Conservation (phyloP, 2,113 vertebrate species). For the Fulmarus glacialis region DNA sequence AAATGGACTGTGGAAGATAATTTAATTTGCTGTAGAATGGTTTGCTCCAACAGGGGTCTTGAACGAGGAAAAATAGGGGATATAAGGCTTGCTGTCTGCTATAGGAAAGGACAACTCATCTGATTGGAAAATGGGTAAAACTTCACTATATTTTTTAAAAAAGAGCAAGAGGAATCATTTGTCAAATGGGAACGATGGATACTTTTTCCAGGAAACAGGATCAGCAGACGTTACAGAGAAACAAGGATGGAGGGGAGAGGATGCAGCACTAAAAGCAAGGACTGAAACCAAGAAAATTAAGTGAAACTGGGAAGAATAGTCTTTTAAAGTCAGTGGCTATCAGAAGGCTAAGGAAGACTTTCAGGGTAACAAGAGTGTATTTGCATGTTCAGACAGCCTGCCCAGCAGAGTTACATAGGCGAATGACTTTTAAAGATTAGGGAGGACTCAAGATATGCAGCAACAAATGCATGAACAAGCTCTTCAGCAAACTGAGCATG, state of each 20-base stretch:
- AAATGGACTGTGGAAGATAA: not conserved
- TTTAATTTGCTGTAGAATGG: constrained; percentile 6
- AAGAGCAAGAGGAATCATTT: not conserved
- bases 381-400: not conserved
- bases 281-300: not conserved
- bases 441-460: not conserved
- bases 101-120: not conserved
- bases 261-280: not conserved
- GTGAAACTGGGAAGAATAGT: not conserved
- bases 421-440: not conserved
- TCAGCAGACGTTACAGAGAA: not conserved
- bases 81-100: not conserved
- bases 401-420: not conserved
- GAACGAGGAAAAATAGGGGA: not conserved
- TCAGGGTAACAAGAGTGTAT: not conserved
- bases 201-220: not conserved
- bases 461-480: not conserved
- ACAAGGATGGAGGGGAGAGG: not conserved
- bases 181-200: not conserved
- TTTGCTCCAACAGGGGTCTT: not conserved
- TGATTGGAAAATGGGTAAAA: not conserved
- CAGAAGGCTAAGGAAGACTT: not conserved
- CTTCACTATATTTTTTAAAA: no score
- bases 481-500: not conserved
- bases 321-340: not conserved